Evolutionary conservation across 2,797 vertebrate species (phyloP).

Genomic region (Coendou prehensilis): DNA sequence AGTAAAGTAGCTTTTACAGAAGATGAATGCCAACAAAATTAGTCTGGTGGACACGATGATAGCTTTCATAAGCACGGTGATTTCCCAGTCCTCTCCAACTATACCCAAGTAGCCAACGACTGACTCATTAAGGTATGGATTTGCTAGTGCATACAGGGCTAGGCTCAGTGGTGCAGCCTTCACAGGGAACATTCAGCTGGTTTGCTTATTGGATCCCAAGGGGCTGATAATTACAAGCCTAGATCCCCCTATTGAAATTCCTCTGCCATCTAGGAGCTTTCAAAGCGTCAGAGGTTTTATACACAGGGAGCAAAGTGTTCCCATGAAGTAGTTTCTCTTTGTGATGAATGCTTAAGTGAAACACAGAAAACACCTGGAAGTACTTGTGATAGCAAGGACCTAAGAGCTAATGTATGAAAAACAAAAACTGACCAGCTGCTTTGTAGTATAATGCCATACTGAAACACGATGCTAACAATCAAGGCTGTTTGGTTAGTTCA

Average conservation of each 20-base stretch:
- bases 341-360: slow-evolving; percentile 91
- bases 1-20: slow-evolving; percentile 92
- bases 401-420: slow-evolving; percentile 95
- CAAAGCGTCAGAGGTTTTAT: slow-evolving; percentile 61
- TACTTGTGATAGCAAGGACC: slow-evolving; percentile 92
- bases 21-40: slow-evolving; percentile 94
- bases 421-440: slow-evolving; percentile 93
- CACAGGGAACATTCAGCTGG: not conserved
- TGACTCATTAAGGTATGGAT: not conserved
- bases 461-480: slow-evolving; percentile 44
- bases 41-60: slow-evolving; percentile 95
- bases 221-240: slow-evolving; percentile 51
- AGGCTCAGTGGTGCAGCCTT: not conserved
- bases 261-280: slow-evolving; percentile 42
- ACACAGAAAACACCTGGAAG: slow-evolving; percentile 95
- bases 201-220: not conserved
- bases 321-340: slow-evolving; percentile 75
- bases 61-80: slow-evolving; percentile 90
- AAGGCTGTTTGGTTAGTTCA: slow-evolving; percentile 42
- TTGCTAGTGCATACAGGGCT: slow-evolving; percentile 22
- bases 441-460: slow-evolving; percentile 89
- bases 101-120: not conserved
- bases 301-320: slow-evolving; percentile 44
- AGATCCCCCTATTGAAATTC: not conserved
- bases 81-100: not conserved